Evolutionary conservation across 2,888 invertebrate species (phyloP), one percentile per base, ranked within the genome.

Genomic region (Noctua pronuba): DNA sequence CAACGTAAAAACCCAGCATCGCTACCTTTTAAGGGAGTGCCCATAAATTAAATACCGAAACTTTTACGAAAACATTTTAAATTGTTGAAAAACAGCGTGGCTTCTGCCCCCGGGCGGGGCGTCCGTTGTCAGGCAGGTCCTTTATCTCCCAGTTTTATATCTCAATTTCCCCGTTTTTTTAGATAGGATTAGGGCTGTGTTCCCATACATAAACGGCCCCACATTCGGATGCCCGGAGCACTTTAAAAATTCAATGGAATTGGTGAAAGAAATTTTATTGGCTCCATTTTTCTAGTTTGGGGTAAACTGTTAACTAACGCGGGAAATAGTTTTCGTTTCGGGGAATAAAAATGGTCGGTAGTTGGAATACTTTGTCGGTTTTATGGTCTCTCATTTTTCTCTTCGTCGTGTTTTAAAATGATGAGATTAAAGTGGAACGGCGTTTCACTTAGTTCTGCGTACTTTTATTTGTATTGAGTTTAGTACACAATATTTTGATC

Each of bases 131-230:
- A 86, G 77, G 79, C 66, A 80, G 78, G 72, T 86, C 90, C 89
- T 92, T 92, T 93, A 92, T 93, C 91, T 93, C 88, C 80, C 88
- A 89, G 89, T 91, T 94, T 94, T 94, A 94, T 95, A 93, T 94
- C 94, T 93, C 93, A 93, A 93, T 95, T 94, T 92, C 91, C 92
- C 86, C 89, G 91, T 92, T 92, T 92, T 90, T 86, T 85, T 75
- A 69, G 72, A 60, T 49, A 46, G 41, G 82, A 85, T 83, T 85
- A 82, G 88, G 87, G 86, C 85, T 82, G 83, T 80, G 85, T 81
- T 52, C 58, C 66, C 80, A 82, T 83, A 85, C 74, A 83, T 88
- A 83, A 87, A 75, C 58, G 77, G 71, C 46, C 72, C 74, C 74
- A 80, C 77, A 78, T 82, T 71, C 64, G 62, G 66, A 72, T 64